These are phyloP conservation scores for Heloderma charlesbogerti DNA, from an alignment of 2,113 vertebrate genomes.

Conservation along the genomic window DNA sequence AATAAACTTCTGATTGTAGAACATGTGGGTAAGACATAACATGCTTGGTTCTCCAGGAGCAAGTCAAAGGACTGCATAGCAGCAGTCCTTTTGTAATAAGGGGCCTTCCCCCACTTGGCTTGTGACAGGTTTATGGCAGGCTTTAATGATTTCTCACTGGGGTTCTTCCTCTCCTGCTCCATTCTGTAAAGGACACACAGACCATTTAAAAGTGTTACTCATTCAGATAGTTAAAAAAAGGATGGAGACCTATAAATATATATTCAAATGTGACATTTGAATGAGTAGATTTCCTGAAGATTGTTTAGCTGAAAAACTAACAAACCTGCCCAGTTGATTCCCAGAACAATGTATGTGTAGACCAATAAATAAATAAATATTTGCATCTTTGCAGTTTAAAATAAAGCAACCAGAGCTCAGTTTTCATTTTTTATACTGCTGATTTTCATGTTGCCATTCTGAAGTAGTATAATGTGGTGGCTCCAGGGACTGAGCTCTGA, in stretches of 20 bases:
- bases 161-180: constrained; percentile 1
- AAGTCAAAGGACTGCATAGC: not conserved
- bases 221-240: not conserved
- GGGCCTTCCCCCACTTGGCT: not conserved
- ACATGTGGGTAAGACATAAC: rapidly evolving
- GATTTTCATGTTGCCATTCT: not conserved
- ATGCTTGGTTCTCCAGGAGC: rapidly evolving
- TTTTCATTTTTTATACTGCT: not conserved
- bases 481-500: not conserved
- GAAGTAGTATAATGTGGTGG: not conserved
- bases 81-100: constrained; percentile 8
- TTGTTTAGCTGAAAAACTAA: not conserved
- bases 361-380: not conserved
- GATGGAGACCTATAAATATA: rapidly evolving
- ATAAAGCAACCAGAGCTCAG: not conserved
- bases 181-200: not conserved
- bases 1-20: not conserved
- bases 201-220: not conserved
- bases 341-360: not conserved
- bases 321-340: rapidly evolving
- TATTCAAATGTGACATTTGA: not conserved
- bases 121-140: rapidly evolving
- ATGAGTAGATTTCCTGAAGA: not conserved
- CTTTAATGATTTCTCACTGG: rapidly evolving
- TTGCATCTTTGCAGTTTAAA: not conserved